Evolutionary conservation across 2,888 invertebrate species (phyloP).

Genomic region (Acanthopleura granulata): DNA sequence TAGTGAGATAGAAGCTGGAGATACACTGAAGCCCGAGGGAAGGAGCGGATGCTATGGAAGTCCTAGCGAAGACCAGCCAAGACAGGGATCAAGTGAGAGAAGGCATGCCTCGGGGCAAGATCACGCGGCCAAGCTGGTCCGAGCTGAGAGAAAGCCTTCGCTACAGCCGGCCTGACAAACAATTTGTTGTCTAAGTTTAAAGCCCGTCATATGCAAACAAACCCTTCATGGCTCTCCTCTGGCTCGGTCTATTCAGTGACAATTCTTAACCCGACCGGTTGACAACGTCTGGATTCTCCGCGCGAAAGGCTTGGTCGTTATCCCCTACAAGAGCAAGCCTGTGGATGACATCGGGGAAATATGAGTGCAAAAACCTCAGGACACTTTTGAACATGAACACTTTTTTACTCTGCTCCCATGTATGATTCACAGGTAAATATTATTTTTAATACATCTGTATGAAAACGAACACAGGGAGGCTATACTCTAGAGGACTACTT

Average conservation of each 20-base stretch:
- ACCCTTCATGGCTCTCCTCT: neutral
- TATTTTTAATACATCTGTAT: too few relatives aligned
- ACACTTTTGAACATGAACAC: too few relatives aligned
- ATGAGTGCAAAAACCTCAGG: too few relatives aligned
- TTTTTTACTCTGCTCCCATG: too few relatives aligned
- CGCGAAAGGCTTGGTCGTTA: too few relatives aligned
- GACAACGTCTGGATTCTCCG: neutral
- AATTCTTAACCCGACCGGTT: neutral
- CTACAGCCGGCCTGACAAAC: slow-evolving; percentile 2
- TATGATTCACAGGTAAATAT: too few relatives aligned
- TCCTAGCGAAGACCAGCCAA: neutral
- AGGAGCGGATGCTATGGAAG: too few relatives aligned
- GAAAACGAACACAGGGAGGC: too few relatives aligned
- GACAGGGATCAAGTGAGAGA: neutral
- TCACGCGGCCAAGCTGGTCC: neutral
- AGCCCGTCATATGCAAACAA: slow-evolving; percentile 1
- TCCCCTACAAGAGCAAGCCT: neutral
- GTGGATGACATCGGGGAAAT: too few relatives aligned
- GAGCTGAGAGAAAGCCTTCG: slow-evolving; percentile 15
- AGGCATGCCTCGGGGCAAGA: neutral
- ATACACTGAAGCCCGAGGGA: too few relatives aligned
- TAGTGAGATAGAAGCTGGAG: too few relatives aligned
- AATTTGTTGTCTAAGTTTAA: slow-evolving; percentile 16
- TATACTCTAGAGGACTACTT: too few relatives aligned
- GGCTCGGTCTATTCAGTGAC: neutral